phyloP scores from a whole-genome alignment of 2,113 vertebrate genomes.

The Colinus virginianus region DNA sequence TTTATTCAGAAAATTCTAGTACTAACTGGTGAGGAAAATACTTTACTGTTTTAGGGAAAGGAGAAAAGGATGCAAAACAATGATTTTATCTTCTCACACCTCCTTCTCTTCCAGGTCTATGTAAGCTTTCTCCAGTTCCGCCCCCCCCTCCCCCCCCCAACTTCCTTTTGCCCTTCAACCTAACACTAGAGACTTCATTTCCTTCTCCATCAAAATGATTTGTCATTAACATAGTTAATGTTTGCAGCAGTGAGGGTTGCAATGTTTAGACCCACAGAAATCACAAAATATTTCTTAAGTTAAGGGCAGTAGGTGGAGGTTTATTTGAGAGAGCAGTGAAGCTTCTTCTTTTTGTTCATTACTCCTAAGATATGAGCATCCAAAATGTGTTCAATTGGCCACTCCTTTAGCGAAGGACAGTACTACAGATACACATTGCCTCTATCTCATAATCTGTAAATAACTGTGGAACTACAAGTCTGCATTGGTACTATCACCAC shows the following conservation, averaged over 20 bases:
- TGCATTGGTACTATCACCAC: background rate
- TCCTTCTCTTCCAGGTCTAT: background rate
- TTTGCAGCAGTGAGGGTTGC: background rate
- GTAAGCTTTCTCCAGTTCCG: no score
- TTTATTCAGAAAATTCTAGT: background rate
- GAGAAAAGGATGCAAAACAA: no score
- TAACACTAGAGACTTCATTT: background rate
- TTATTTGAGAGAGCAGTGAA: no score
- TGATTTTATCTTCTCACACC: no score
- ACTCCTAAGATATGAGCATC: background rate
- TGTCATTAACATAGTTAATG: background rate
- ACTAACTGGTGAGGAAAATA: background rate
- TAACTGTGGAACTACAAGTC: background rate
- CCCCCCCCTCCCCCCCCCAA: background rate
- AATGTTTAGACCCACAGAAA: background rate
- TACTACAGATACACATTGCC: background rate
- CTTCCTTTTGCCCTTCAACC: background rate
- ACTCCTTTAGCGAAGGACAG: background rate
- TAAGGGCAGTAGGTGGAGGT: background rate
- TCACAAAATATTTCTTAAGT: background rate
- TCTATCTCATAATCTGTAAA: constrained; percentile 12
- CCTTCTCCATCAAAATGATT: background rate
- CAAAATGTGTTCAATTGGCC: background rate
- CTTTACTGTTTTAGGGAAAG: background rate
- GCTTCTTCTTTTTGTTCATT: background rate